Percentiles rank a stretch among this genome's conserved stretches.
phyloP scores from a whole-genome alignment of 2,113 vertebrate genomes.

The Orcinus orca region DNA sequence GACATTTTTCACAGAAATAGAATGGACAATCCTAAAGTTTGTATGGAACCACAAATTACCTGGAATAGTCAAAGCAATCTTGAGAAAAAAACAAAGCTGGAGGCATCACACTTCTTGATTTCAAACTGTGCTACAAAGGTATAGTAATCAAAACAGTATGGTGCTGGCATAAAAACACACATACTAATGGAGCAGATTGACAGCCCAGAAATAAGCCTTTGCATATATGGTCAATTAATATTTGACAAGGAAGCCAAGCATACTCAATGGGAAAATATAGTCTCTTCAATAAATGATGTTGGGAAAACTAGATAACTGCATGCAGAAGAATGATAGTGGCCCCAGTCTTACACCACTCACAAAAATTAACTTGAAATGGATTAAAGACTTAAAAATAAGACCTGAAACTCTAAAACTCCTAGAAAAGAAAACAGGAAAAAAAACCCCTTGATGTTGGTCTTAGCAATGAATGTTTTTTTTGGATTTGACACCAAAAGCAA shows the following conservation, averaged over 20 bases:
- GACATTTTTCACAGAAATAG: too few relatives aligned
- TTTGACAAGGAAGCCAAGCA: not conserved
- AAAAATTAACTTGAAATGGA: not conserved
- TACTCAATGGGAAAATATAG: not conserved
- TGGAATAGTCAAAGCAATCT: too few relatives aligned
- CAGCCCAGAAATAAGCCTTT: not conserved
- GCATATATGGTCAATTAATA: not conserved
- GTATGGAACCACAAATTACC: too few relatives aligned
- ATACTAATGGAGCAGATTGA: not conserved
- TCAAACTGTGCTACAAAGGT: not conserved
- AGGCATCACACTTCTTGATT: not conserved
- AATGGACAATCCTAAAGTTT: too few relatives aligned
- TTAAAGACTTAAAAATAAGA: not conserved
- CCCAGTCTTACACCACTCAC: not conserved
- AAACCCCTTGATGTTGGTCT: not conserved
- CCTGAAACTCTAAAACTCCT: not conserved
- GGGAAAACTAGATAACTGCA: not conserved
- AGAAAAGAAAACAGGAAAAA: not conserved
- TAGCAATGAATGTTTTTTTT: not conserved
- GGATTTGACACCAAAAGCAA: not conserved
- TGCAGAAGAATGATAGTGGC: not conserved
- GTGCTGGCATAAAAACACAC: not conserved
- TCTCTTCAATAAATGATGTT: not conserved
- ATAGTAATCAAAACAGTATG: not conserved
- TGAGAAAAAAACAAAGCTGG: not conserved